Conservation (phyloP, 2,113 vertebrate species). For the Chlamydotis undulata region DNA sequence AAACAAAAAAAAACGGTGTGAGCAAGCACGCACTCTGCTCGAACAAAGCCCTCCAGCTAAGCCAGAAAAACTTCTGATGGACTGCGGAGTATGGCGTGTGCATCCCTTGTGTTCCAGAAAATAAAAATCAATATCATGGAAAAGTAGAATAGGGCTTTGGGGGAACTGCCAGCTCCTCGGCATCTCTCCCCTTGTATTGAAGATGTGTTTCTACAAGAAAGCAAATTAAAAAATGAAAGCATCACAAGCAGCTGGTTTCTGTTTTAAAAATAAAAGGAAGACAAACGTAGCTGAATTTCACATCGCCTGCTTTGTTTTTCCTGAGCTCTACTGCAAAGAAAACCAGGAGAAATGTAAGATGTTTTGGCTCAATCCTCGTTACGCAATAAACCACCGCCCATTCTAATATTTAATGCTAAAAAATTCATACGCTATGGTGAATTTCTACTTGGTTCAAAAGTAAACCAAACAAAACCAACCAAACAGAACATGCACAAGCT, state of each 20-base stretch:
- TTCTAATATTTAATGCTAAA: conserved; percentile 21
- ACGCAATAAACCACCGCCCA: conserved; percentile 38
- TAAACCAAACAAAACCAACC: neutral
- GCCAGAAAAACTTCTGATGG: neutral
- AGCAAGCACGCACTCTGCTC: neutral
- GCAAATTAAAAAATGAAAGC: neutral
- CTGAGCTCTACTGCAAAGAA: conserved; percentile 32
- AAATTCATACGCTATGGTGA: neutral
- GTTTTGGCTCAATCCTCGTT: conserved; percentile 24
- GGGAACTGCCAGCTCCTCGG: neutral
- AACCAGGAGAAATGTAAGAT: neutral
- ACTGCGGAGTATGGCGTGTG: fast-evolving
- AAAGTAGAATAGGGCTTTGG: neutral
- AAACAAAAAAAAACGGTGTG: neutral
- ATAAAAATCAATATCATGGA: neutral
- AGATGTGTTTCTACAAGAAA: neutral
- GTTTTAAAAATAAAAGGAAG: neutral
- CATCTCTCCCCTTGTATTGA: neutral
- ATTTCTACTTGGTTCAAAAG: neutral
- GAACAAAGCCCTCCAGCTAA: neutral
- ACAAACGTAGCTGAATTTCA: neutral
- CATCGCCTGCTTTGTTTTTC: conserved; percentile 36
- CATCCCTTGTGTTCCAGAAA: conserved; percentile 6
- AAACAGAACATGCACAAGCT: neutral
- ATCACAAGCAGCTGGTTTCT: neutral